These are phyloP conservation scores for Nomada hirtipes DNA, from an alignment of 2,888 invertebrate genomes.

Conservation along the genomic window DNA sequence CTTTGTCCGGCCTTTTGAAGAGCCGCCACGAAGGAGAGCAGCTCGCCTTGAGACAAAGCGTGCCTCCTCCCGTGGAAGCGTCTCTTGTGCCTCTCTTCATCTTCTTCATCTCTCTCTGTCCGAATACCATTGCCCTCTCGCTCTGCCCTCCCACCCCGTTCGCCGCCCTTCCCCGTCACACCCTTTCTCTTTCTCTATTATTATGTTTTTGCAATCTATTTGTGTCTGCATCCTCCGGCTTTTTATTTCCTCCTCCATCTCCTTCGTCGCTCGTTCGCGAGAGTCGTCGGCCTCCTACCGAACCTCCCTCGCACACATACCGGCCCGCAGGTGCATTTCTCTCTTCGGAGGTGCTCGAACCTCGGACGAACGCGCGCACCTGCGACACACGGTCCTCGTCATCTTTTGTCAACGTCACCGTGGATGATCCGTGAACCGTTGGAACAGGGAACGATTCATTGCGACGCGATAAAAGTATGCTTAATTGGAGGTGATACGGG, in stretches of 20 bases:
- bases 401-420: constrained; percentile 67
- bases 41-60: constrained; percentile 83
- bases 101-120: neutral
- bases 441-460: neutral
- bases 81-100: constrained; percentile 33
- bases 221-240: constrained; percentile 81
- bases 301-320: constrained; percentile 62
- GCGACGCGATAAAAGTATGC: constrained; percentile 19
- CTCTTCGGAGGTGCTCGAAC: constrained; percentile 27
- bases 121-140: neutral
- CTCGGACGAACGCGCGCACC: constrained; percentile 38
- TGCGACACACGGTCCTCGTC: constrained; percentile 40
- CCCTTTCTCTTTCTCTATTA: constrained; percentile 81
- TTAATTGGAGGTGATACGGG: constrained; percentile 52
- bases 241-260: constrained; percentile 53
- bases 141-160: neutral
- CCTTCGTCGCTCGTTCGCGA: constrained; percentile 28
- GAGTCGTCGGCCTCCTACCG: constrained; percentile 64
- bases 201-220: constrained; percentile 84
- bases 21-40: constrained; percentile 77
- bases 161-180: constrained; percentile 37
- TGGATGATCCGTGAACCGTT: constrained; percentile 22
- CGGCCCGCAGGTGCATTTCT: constrained; percentile 64
- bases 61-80: constrained; percentile 65
- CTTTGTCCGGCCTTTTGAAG: constrained; percentile 77